These are phyloP conservation scores for Drosophila kambysellisi DNA, from an alignment of 2,888 invertebrate species.

Conservation along the genomic window DNA sequence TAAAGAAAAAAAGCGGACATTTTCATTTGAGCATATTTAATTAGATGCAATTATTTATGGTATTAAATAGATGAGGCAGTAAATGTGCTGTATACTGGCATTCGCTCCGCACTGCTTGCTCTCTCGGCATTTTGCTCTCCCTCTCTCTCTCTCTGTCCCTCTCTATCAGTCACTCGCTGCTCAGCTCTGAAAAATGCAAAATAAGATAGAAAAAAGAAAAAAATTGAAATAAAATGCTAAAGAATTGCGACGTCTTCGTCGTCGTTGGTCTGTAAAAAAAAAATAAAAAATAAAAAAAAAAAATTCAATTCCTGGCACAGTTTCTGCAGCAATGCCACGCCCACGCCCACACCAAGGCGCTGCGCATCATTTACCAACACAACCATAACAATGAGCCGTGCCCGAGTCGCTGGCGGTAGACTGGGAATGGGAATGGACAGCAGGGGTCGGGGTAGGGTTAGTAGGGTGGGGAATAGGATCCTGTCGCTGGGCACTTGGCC, in stretches of 20 bases:
- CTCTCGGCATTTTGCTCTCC: not conserved
- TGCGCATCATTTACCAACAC: constrained; percentile 74
- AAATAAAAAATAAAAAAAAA: constrained; percentile 40
- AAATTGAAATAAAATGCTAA: constrained; percentile 83
- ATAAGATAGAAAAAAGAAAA: constrained; percentile 66
- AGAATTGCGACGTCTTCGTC: constrained; percentile 77
- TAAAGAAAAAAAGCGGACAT: constrained; percentile 78
- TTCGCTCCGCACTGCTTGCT: constrained; percentile 24
- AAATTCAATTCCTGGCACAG: constrained; percentile 77
- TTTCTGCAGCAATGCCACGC: constrained; percentile 71
- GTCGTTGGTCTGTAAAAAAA: constrained; percentile 52
- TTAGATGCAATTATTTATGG: constrained; percentile 85
- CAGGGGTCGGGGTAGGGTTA: constrained; percentile 7
- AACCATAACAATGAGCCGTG: constrained; percentile 67
- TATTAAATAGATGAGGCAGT: constrained; percentile 85
- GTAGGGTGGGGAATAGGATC: constrained; percentile 19
- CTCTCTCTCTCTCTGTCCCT: constrained; percentile 3
- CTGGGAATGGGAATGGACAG: not conserved
- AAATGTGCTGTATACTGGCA: constrained; percentile 79
- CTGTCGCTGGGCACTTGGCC: constrained; percentile 52
- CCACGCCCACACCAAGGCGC: constrained; percentile 43
- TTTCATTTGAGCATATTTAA: constrained; percentile 85
- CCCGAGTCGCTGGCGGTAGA: constrained; percentile 7
- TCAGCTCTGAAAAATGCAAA: constrained; percentile 55
- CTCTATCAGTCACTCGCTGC: constrained; percentile 10